Percentiles rank a stretch among this genome's conserved stretches.
Conservation (phyloP, 2,113 vertebrate genomes). For the Piprites chloris region DNA sequence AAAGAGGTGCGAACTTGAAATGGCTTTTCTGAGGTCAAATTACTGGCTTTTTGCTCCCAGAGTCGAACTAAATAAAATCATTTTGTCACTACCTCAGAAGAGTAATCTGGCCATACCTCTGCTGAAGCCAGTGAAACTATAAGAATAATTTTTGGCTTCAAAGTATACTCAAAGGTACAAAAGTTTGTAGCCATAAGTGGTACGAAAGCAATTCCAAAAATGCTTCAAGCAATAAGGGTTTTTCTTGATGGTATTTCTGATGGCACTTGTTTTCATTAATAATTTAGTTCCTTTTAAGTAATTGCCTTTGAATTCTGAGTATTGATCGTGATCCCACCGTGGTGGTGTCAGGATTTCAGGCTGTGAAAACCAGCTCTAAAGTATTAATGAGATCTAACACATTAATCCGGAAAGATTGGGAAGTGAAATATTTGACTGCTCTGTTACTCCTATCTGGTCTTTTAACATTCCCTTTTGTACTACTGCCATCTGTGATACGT, state of each 20-base stretch:
- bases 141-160: not conserved
- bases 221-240: not conserved
- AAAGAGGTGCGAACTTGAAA: conserved; percentile 82
- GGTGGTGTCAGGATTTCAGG: not conserved
- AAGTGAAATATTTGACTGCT: not conserved
- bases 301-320: not conserved
- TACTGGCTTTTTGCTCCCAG: not conserved
- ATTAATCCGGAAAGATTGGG: not conserved
- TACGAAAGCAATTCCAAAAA: not conserved
- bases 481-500: not conserved
- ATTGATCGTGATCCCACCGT: not conserved
- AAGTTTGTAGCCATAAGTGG: not conserved
- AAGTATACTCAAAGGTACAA: not conserved
- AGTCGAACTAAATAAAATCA: not conserved
- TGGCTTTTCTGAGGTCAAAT: not conserved
- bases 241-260: not conserved
- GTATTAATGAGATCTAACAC: not conserved
- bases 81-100: not conserved
- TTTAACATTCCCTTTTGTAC: not conserved
- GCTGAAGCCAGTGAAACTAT: not conserved
- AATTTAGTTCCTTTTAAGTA: not conserved
- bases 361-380: not conserved
- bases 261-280: not conserved
- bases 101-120: not conserved
- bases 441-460: not conserved